A percentile compares a stretch with the other conserved stretches of the same genome.
These are phyloP conservation scores for Ricordea florida DNA, from an alignment of 92 coral and sea anemone species.

Conservation along the genomic window DNA sequence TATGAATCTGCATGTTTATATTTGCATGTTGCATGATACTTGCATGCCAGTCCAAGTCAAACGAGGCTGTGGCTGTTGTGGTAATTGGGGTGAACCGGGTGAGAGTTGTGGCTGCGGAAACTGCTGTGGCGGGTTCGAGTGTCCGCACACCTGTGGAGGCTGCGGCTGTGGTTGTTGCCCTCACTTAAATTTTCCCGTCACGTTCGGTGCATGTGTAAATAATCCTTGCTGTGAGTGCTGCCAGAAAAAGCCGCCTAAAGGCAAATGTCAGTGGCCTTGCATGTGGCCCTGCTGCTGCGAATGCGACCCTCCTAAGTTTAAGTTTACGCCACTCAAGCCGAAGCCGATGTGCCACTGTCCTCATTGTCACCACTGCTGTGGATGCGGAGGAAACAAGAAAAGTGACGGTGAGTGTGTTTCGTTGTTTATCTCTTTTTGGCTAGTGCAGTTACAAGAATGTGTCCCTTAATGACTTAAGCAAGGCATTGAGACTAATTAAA, in stretches of 20 bases:
- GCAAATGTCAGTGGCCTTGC: conserved; percentile 93
- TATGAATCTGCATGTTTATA: conserved; percentile 39
- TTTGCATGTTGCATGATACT: conserved; percentile 38
- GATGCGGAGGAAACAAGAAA: conserved; percentile 64
- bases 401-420: conserved; percentile 1
- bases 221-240: conserved; percentile 91
- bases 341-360: conserved; percentile 91
- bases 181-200: conserved; percentile 81
- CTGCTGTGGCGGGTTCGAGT: conserved; percentile 92
- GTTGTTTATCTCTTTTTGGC: not conserved
- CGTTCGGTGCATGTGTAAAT: conserved; percentile 86
- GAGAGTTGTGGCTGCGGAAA: conserved; percentile 80
- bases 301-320: conserved; percentile 82
- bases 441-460: not conserved
- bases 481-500: not conserved
- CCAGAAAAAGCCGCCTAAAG: conserved; percentile 80
- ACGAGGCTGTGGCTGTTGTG: conserved; percentile 42
- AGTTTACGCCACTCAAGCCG: conserved; percentile 72
- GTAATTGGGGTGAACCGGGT: conserved; percentile 82
- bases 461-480: not conserved
- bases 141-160: conserved; percentile 70
- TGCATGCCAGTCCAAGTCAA: conserved; percentile 36
- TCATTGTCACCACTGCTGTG: conserved; percentile 43
- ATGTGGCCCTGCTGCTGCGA: conserved; percentile 94
- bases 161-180: conserved; percentile 78